These are phyloP conservation scores for Ophonus ardosiacus DNA, from an alignment of 2,888 invertebrate genomes.

Conservation along the genomic window DNA sequence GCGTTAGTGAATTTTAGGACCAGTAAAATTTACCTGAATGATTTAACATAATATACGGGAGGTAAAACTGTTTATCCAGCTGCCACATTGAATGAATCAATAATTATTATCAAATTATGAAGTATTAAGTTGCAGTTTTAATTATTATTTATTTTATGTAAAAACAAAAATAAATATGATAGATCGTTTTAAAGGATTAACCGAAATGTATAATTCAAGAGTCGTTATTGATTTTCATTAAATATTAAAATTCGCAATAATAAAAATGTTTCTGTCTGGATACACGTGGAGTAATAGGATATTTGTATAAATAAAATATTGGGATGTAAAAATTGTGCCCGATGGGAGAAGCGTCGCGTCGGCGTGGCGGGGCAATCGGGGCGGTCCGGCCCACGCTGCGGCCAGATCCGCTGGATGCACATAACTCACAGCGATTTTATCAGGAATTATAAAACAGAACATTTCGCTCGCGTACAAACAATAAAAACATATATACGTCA, in stretches of 20 bases:
- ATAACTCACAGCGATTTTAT: conserved; percentile 75
- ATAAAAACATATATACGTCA: conserved; percentile 76
- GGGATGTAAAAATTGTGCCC: conserved; percentile 44
- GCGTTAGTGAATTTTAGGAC: no score
- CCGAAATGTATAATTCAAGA: conserved; percentile 8
- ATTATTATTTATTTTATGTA: conserved; percentile 31
- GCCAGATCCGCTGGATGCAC: conserved; percentile 54
- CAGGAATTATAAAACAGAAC: conserved; percentile 76
- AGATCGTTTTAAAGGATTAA: conserved; percentile 33
- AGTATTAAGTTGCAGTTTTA: conserved; percentile 36
- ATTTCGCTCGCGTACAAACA: conserved; percentile 74
- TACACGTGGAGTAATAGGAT: conserved; percentile 12
- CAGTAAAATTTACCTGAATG: no score
- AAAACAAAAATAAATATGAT: conserved; percentile 29
- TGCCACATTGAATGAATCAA: conserved; percentile 7
- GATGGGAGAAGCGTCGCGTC: conserved; percentile 12
- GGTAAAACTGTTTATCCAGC: background rate
- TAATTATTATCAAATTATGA: conserved; percentile 29
- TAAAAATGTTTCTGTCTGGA: conserved; percentile 10
- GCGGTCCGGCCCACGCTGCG: conserved; percentile 68
- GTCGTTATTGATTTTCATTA: conserved; percentile 13
- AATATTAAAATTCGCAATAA: conserved; percentile 1
- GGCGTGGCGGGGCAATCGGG: conserved; percentile 64
- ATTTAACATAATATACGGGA: no score
- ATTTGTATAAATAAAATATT: conserved; percentile 35